phyloP scores from a whole-genome alignment of 2,888 invertebrate species.

The Malacosoma neustria region DNA sequence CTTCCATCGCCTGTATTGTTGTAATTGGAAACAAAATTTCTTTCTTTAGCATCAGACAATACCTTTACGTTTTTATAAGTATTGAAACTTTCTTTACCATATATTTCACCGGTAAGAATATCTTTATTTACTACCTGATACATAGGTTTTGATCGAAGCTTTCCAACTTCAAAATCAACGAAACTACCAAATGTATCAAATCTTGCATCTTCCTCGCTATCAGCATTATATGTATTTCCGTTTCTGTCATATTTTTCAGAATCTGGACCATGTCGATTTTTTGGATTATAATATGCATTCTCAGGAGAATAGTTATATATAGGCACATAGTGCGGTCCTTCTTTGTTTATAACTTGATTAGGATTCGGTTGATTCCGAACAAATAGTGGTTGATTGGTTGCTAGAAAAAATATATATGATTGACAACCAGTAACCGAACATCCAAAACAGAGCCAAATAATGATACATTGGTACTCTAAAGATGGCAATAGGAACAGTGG shows the following conservation, averaged over 20 bases:
- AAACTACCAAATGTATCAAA: slow-evolving; percentile 2
- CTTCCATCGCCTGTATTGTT: neutral
- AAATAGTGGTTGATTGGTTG: slow-evolving; percentile 13
- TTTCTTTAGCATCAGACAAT: neutral
- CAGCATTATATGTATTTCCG: neutral
- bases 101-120: too few relatives aligned
- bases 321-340: slow-evolving; percentile 30
- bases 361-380: neutral
- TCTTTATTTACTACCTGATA: too few relatives aligned
- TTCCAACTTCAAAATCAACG: too few relatives aligned
- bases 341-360: slow-evolving; percentile 5
- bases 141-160: too few relatives aligned
- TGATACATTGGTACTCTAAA: too few relatives aligned
- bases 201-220: slow-evolving; percentile 6
- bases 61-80: neutral
- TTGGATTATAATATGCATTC: slow-evolving; percentile 36
- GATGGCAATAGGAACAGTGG: too few relatives aligned
- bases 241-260: slow-evolving; percentile 6
- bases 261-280: slow-evolving; percentile 35
- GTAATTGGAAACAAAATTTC: too few relatives aligned
- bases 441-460: too few relatives aligned
- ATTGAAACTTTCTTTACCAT: slow-evolving; percentile 7
- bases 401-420: slow-evolving; percentile 16
- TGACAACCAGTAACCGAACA: too few relatives aligned
- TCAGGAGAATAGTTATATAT: slow-evolving; percentile 28